Evolutionary conservation across 2,888 invertebrate genomes (phyloP), one percentile per base, ranked within the genome.

Genomic region (Cremastinae sp.): DNA sequence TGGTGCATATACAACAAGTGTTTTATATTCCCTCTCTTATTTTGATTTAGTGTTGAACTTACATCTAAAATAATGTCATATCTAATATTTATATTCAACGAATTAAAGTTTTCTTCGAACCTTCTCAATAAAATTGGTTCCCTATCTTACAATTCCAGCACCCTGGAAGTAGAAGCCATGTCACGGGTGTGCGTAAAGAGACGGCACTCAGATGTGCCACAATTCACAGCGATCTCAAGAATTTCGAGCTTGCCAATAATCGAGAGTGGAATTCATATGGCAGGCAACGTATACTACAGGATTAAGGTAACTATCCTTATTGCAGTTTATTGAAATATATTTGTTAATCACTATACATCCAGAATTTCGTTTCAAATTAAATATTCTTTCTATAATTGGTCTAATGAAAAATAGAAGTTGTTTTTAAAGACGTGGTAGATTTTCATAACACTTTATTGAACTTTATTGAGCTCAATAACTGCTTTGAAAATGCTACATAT

Each of bases 191-290:
- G 73, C 45, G 59, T 65, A 9, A 85, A 78, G 59, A 83, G 84
- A 58, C 81, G 86, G 41, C 83, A 88, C 71, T 78, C 86, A 12
- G 84, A 89, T 58, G 78, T 93, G 77, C 92, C 92, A 64, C 92
- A 92, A 80, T 89, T 96, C 89, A 93, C 95, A 89, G 94, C 95
- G 69, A 92, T 97, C 10, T 92, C 93, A 55, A 92, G 96, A 79
- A 93, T 97, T 51, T 93, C 94, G 9, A 94, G 93, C 80, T 92
- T 97, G 56, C 97, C 97, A 0, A 93, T 97, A 69, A 94, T 97
- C n/a, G 96, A 94, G 86, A 93, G 94, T 41, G 93, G 96, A 49
- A 93, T 95, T 83, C 93, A 92, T 65, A 94, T 94, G 73, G 96
- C 95, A 0, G 94, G 94, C 85, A 93, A 93, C 83, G 90, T 96